phyloP scores from a whole-genome alignment of 2,113 vertebrate species.

The Turnix velox region DNA sequence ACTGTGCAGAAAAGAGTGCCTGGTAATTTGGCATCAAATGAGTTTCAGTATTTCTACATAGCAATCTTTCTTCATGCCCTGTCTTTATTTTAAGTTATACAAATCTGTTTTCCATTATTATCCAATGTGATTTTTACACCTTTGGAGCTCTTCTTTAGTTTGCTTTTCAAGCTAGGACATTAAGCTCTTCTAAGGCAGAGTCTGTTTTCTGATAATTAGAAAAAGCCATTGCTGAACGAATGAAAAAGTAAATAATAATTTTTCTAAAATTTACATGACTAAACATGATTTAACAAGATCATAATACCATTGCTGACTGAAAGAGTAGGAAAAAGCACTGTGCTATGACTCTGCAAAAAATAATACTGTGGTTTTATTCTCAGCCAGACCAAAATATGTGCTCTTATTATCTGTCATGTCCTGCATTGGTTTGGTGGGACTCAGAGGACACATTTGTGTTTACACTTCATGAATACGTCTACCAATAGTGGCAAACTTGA shows the following conservation, averaged over 20 bases:
- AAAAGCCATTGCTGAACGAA: not conserved
- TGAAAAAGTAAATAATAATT: not conserved
- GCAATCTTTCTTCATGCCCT: not conserved
- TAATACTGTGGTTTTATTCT: not conserved
- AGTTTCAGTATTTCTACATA: conserved; percentile 26
- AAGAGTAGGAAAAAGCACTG: not conserved
- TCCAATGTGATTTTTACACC: not conserved
- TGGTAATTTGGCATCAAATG: conserved; percentile 18
- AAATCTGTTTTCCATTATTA: not conserved
- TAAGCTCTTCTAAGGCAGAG: not conserved
- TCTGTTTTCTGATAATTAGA: not conserved
- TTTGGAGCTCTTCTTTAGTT: not conserved
- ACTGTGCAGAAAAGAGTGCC: not conserved
- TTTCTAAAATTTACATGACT: not conserved
- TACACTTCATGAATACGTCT: not conserved
- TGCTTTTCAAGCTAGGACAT: not conserved
- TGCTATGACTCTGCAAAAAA: not conserved
- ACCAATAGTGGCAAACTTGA: not conserved
- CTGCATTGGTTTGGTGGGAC: not conserved
- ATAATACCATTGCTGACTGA: not conserved
- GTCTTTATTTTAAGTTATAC: not conserved
- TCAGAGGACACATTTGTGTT: not conserved
- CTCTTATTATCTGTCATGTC: not conserved
- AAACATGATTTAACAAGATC: not conserved
- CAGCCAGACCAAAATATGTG: not conserved